Percentiles rank a stretch among this genome's conserved stretches.
phyloP scores from a whole-genome alignment of 1,140 invertebrate genomes.

The Diabrotica undecimpunctata region DNA sequence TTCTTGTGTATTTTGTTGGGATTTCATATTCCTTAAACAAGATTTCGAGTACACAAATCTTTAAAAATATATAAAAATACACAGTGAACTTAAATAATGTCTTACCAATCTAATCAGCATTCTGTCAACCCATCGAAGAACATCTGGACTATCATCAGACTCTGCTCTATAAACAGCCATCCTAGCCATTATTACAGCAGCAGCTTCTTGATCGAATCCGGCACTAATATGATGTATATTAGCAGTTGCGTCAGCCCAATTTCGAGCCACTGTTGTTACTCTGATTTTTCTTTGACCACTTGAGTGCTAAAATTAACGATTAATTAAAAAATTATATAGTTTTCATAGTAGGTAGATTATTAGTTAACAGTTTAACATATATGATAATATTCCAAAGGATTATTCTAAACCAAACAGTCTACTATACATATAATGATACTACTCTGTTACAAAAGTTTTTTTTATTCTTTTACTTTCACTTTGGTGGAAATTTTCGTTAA shows the following conservation, averaged over 20 bases:
- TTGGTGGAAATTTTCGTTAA: too few species aligned
- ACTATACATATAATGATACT: too few species aligned
- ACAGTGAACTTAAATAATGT: neutral
- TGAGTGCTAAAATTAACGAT: conserved; percentile 61
- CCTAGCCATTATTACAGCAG: conserved; percentile 94
- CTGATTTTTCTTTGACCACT: conserved; percentile 91
- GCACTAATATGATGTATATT: conserved; percentile 81
- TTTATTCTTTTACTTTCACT: too few species aligned
- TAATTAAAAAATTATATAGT: neutral
- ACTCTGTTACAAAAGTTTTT: too few species aligned
- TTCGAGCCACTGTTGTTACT: conserved; percentile 94
- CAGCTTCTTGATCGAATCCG: conserved; percentile 97
- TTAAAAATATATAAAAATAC: neutral
- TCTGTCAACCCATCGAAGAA: conserved; percentile 96
- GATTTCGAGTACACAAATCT: too few species aligned
- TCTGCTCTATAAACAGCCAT: conserved; percentile 95
- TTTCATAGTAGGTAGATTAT: neutral
- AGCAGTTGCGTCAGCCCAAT: conserved; percentile 80
- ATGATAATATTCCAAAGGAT: too few species aligned
- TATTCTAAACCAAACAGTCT: too few species aligned
- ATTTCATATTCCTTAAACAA: too few species aligned
- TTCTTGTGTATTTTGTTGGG: too few species aligned
- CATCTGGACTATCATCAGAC: conserved; percentile 93
- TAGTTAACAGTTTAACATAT: too few species aligned
- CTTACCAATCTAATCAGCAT: conserved; percentile 93